Evolutionary conservation across 2,797 vertebrate genomes (phyloP), one percentile per base, ranked within the genome.

Genomic region (Scolopax bukidnonensis): DNA sequence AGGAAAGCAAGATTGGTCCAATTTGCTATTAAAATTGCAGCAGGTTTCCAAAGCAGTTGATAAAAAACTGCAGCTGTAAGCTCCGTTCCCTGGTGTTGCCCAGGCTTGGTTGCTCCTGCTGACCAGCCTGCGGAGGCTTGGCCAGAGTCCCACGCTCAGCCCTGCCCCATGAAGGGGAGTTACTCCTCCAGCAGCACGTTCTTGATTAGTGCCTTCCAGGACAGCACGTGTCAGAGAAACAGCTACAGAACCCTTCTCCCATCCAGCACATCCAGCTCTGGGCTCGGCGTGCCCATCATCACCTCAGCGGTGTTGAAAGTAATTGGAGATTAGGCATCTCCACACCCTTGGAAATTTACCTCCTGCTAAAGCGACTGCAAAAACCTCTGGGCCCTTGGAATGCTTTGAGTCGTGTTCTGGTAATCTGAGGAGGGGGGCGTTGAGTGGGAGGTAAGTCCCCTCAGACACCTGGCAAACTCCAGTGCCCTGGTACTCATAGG

Each of bases 61-160:
- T 95, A 94, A 92, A 90, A 79, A 93, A 67, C 87, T 96, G 95
- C 94, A 89, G 40, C 78, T 27, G 43, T 81, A 89, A 93, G 84
- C 87, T 93, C 36, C 28, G 1, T 89, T 56, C 30, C 59, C 63
- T n/a, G 33, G 3, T 54, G 69, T 9, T 80, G 86, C 59, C 54
- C 74, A 28, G 89, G 64, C 54, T 76, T 43, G 78, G 82, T 74
- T 79, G 77, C 71, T 80, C 71, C 64, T 80, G 84, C 84, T 95
- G 94, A 70, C 94, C 80, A 56, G 64, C 76, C 68, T 41, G 41
- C 67, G 17, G 63, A 50, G 88, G 80, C 45, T 61, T 89, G 96
- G 94, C 8, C 30, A 54, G 59, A 47, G 51, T 47, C 82, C 89
- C 45, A 4, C 3, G 11, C 68, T 56, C 60, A 84, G 86, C 78